A percentile compares a stretch with the other conserved stretches of the same genome.
These are phyloP conservation scores for Habrosyne pyritoides DNA, from an alignment of 2,888 invertebrate genomes.

Conservation along the genomic window DNA sequence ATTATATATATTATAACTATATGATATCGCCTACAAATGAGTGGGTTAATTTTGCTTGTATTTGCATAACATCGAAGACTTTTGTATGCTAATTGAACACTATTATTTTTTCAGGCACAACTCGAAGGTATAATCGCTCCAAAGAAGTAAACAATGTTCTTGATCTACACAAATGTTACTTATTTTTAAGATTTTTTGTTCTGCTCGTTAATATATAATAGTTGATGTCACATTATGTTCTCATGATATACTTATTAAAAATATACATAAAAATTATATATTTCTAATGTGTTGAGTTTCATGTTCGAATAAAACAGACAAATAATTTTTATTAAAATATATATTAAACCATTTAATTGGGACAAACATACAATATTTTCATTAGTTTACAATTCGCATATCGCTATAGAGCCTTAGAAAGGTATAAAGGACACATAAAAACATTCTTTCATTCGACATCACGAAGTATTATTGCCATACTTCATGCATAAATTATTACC, in stretches of 20 bases:
- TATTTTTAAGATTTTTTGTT: conserved; percentile 11
- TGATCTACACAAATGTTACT: conserved; percentile 21
- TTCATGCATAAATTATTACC: conserved; percentile 35
- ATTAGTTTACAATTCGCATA: conserved; percentile 81
- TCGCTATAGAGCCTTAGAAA: conserved; percentile 72
- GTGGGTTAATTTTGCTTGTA: not conserved
- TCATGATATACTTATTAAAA: conserved; percentile 27
- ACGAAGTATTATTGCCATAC: conserved; percentile 41
- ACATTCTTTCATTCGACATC: conserved; percentile 63
- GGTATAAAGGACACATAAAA: conserved; percentile 77
- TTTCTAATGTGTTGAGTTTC: conserved; percentile 13
- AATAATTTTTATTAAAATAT: conserved; percentile 80
- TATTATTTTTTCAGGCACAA: conserved; percentile 87
- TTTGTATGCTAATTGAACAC: not conserved
- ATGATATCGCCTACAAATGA: too few species aligned
- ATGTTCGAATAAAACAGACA: conserved; percentile 41
- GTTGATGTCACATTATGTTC: conserved; percentile 22
- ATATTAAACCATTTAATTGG: conserved; percentile 83
- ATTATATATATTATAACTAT: not conserved
- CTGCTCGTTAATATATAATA: conserved; percentile 1
- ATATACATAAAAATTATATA: conserved; percentile 30
- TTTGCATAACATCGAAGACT: not conserved
- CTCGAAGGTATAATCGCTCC: conserved; percentile 97
- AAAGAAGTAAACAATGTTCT: conserved; percentile 87
- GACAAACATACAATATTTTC: conserved; percentile 83